Conservation (phyloP, 2,888 invertebrate genomes). For the Calliopum simillimum region DNA sequence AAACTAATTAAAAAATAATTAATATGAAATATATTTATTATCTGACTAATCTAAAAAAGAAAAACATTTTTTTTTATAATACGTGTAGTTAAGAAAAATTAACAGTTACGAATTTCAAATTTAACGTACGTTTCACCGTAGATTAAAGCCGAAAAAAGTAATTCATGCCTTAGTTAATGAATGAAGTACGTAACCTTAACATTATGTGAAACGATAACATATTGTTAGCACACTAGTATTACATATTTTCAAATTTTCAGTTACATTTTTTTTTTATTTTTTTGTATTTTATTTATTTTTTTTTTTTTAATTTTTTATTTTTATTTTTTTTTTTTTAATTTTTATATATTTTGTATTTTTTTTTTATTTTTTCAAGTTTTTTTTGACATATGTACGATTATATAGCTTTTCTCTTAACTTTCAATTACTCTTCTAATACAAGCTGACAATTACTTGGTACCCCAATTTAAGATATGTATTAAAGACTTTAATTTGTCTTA, state of each 20-base stretch:
- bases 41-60: too few species aligned
- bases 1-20: too few species aligned
- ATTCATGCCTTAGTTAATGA: not conserved
- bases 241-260: slow-evolving; percentile 25
- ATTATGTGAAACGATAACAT: not conserved
- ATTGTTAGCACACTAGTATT: slow-evolving; percentile 10
- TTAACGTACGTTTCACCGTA: too few species aligned
- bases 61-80: too few species aligned
- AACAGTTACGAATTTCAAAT: too few species aligned
- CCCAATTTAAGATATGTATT: too few species aligned
- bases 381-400: slow-evolving; percentile 56
- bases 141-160: not conserved
- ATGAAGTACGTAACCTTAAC: not conserved
- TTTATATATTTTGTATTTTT: slow-evolving; percentile 51
- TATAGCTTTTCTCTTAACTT: slow-evolving; percentile 62
- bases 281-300: slow-evolving; percentile 36
- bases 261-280: slow-evolving; percentile 38
- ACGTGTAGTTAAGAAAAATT: too few species aligned
- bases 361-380: slow-evolving; percentile 47
- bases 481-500: too few species aligned
- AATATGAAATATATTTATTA: too few species aligned
- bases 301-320: slow-evolving; percentile 40
- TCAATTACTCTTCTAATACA: slow-evolving; percentile 45
- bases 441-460: too few species aligned
- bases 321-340: slow-evolving; percentile 43